Evolutionary conservation across 2,113 vertebrate genomes (phyloP).

Genomic region (Asarcornis scutulata): DNA sequence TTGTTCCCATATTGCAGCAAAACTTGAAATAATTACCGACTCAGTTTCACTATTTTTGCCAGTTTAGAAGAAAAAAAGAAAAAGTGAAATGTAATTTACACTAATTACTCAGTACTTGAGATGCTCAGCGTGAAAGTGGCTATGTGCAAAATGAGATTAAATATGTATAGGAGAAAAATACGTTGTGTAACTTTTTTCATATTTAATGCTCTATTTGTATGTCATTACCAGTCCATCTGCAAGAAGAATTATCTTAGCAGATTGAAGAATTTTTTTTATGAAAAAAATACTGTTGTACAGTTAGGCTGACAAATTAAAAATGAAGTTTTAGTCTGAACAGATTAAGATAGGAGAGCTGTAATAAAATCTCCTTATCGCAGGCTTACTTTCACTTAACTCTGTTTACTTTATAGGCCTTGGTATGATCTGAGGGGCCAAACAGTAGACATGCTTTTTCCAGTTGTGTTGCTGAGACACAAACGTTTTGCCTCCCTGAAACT

Average conservation of each 20-base stretch:
- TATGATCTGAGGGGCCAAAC: not conserved
- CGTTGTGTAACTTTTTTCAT: not conserved
- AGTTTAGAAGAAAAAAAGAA: slow-evolving; percentile 35
- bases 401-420: not conserved
- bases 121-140: slow-evolving; percentile 26
- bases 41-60: slow-evolving; percentile 13
- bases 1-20: not conserved
- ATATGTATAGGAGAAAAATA: slow-evolving; percentile 17
- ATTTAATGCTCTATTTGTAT: slow-evolving; percentile 18
- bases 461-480: not conserved
- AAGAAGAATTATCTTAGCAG: slow-evolving; percentile 28
- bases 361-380: not conserved
- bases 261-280: not conserved
- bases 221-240: slow-evolving; percentile 56
- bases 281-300: not conserved
- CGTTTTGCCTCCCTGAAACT: not conserved
- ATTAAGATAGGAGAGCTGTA: not conserved
- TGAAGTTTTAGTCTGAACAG: not conserved
- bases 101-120: slow-evolving; percentile 37
- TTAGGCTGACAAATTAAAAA: not conserved
- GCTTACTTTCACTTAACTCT: not conserved
- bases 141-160: slow-evolving; percentile 56
- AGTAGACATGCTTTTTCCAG: not conserved
- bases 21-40: slow-evolving; percentile 29
- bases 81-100: slow-evolving; percentile 53